Evolutionary conservation across 2,888 invertebrate genomes (phyloP).

Genomic region (Gerris lacustris): DNA sequence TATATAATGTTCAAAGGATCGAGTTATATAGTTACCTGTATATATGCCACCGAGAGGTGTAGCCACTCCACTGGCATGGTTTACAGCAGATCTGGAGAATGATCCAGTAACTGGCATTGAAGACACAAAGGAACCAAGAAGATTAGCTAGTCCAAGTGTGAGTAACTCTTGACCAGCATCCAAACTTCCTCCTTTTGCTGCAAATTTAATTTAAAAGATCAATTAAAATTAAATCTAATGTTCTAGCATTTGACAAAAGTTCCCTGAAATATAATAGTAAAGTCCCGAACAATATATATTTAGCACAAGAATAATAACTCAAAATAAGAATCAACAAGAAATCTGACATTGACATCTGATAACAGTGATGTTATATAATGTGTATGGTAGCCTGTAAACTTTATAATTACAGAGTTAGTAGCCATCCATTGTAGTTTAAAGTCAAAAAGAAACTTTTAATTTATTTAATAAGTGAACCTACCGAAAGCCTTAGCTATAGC

Average conservation of each 20-base stretch:
- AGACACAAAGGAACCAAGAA: constrained; percentile 74
- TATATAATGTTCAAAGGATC: too few relatives aligned
- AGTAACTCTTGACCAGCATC: constrained; percentile 84
- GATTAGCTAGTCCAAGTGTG: constrained; percentile 71
- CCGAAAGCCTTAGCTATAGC: constrained; percentile 93
- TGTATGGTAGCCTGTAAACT: too few relatives aligned
- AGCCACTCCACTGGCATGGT: constrained; percentile 85
- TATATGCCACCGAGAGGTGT: constrained; percentile 78
- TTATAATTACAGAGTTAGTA: too few relatives aligned
- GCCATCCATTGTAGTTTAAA: too few relatives aligned
- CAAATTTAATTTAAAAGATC: constrained; percentile 31
- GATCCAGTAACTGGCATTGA: constrained; percentile 87
- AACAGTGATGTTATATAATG: too few relatives aligned
- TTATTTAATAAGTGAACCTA: constrained; percentile 37
- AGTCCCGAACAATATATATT: too few relatives aligned
- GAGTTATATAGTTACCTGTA: constrained; percentile 45
- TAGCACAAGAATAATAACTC: background rate
- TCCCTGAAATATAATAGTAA: too few relatives aligned
- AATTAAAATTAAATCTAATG: too few relatives aligned
- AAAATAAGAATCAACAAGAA: too few relatives aligned
- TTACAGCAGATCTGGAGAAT: constrained; percentile 81
- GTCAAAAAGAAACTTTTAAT: background rate
- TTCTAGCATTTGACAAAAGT: too few relatives aligned
- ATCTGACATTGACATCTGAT: too few relatives aligned
- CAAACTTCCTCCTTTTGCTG: constrained; percentile 63